phyloP scores from a whole-genome alignment of 2,888 invertebrate species.

The Parnassius mnemosyne region DNA sequence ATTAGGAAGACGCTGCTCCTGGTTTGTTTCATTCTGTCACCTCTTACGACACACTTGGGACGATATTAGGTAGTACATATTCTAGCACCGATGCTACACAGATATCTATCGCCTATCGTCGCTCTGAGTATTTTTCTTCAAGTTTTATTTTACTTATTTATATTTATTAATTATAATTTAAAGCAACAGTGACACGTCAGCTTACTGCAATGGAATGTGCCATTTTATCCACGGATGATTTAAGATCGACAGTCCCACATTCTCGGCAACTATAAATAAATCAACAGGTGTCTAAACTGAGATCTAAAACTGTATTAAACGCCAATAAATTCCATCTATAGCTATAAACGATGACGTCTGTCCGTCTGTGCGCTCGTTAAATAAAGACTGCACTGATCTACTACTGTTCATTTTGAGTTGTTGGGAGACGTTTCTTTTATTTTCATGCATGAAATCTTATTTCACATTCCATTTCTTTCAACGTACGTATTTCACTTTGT shows the following conservation, averaged over 20 bases:
- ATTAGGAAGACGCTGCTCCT: too few relatives aligned
- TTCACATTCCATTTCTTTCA: slow-evolving; percentile 9
- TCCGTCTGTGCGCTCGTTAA: slow-evolving; percentile 32
- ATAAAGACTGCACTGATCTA: slow-evolving; percentile 17
- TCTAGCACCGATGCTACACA: too few relatives aligned
- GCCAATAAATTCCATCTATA: slow-evolving; percentile 33
- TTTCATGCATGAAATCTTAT: slow-evolving; percentile 16
- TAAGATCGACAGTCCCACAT: slow-evolving; percentile 32
- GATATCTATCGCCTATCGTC: too few relatives aligned
- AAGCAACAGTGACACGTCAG: too few relatives aligned
- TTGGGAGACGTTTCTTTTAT: slow-evolving; percentile 20
- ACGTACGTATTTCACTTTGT: neutral
- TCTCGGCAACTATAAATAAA: slow-evolving; percentile 36
- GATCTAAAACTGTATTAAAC: slow-evolving; percentile 35
- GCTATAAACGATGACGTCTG: slow-evolving; percentile 30
- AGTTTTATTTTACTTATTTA: too few relatives aligned
- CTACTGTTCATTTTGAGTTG: slow-evolving; percentile 2
- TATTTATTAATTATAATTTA: too few relatives aligned
- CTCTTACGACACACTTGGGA: too few relatives aligned
- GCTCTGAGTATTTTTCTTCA: too few relatives aligned
- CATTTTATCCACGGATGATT: slow-evolving; percentile 30
- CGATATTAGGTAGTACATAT: too few relatives aligned
- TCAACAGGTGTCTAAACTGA: slow-evolving; percentile 38
- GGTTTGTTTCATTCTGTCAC: too few relatives aligned
- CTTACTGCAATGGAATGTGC: slow-evolving; percentile 13